These are phyloP conservation scores for Oncopeltus fasciatus DNA, from an alignment of 1,140 invertebrate species.

Conservation along the genomic window DNA sequence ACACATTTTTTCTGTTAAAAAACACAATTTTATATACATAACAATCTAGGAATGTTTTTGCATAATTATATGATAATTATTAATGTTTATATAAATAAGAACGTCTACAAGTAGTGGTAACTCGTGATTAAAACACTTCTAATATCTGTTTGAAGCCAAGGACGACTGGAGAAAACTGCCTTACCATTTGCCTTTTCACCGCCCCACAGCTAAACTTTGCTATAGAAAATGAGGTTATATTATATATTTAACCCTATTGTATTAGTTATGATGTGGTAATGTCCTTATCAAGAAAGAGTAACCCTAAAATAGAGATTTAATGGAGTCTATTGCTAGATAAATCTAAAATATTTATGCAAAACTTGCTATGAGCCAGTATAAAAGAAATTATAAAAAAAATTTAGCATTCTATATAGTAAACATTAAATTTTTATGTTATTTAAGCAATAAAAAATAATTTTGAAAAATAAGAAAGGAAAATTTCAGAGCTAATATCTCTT, in stretches of 20 bases:
- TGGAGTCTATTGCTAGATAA: neutral
- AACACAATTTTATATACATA: constrained; percentile 25
- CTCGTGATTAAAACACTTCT: constrained; percentile 23
- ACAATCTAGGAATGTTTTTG: constrained; percentile 25
- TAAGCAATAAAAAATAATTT: neutral
- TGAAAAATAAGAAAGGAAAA: too few species aligned
- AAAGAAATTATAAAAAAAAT: constrained; percentile 1
- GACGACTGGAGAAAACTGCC: constrained; percentile 16
- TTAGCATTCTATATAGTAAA: neutral
- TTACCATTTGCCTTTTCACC: constrained; percentile 14
- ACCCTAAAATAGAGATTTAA: constrained; percentile 9
- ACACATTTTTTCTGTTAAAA: constrained; percentile 22
- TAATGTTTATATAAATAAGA: constrained; percentile 23
- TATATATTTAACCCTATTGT: constrained; percentile 16
- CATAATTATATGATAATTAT: constrained; percentile 24
- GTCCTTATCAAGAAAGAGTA: constrained; percentile 17
- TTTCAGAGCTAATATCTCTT: neutral
- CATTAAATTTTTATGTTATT: neutral
- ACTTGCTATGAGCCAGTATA: neutral
- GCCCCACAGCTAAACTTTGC: constrained; percentile 16
- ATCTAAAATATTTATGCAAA: neutral
- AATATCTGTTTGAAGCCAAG: constrained; percentile 20
- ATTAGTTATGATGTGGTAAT: constrained; percentile 17
- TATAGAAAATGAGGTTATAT: constrained; percentile 22
- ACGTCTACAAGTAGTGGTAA: constrained; percentile 24